phyloP scores from a whole-genome alignment of 2,797 vertebrate species.

The Sebastes kiyomatsui region DNA sequence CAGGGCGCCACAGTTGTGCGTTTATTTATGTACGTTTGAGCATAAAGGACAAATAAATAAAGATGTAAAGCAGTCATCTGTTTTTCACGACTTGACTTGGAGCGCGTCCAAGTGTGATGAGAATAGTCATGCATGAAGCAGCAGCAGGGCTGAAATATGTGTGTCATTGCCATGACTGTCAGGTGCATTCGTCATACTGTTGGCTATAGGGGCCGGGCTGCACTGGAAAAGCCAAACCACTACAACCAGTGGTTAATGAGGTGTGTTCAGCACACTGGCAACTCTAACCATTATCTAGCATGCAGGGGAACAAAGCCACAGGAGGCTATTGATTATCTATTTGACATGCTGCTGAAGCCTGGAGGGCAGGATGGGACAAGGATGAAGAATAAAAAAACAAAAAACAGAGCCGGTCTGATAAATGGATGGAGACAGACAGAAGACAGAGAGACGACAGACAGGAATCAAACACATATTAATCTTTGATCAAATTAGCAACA shows the following conservation, averaged over 20 bases:
- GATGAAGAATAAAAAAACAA: neutral
- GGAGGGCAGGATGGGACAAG: conserved; percentile 39
- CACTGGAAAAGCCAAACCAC: conserved; percentile 50
- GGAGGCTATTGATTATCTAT: conserved; percentile 74
- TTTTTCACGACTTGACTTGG: neutral
- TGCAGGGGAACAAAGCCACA: conserved; percentile 51
- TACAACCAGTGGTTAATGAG: conserved; percentile 73
- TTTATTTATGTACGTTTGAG: neutral
- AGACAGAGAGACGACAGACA: neutral
- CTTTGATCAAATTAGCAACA: conserved; percentile 23
- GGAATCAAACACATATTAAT: conserved; percentile 6
- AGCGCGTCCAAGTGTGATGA: neutral
- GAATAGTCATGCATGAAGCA: neutral
- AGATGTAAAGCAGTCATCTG: neutral
- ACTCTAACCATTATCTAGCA: conserved; percentile 68
- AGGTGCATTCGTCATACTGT: conserved; percentile 66
- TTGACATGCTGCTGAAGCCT: conserved; percentile 52
- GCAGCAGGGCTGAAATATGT: conserved; percentile 54
- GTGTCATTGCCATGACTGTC: conserved; percentile 65
- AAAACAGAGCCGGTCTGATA: neutral
- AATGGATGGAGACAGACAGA: neutral
- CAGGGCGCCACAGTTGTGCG: neutral
- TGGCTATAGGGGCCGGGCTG: conserved; percentile 45
- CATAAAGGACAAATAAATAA: neutral
- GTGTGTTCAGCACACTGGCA: conserved; percentile 65